Percentiles rank a stretch among this genome's conserved stretches.
Evolutionary conservation across 2,888 invertebrate genomes (phyloP).

Genomic region (Sphecodes monilicornis): DNA sequence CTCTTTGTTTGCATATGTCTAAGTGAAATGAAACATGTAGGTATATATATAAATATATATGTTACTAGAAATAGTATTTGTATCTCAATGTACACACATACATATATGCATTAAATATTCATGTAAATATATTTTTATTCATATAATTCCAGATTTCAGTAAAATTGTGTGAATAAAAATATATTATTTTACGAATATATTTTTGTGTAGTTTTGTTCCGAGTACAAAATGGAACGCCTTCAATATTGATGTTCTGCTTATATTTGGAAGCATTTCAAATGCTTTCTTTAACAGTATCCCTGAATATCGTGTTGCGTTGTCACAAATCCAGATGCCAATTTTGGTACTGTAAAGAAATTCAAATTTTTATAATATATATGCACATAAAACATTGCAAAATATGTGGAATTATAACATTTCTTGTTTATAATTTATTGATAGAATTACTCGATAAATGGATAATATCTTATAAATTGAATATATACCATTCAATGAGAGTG

Average conservation of each 20-base stretch:
- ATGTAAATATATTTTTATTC: conserved; percentile 48
- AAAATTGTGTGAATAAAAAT: conserved; percentile 49
- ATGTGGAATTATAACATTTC: not conserved
- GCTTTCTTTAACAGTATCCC: conserved; percentile 22
- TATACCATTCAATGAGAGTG: conserved; percentile 9
- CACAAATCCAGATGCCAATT: conserved; percentile 64
- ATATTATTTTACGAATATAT: conserved; percentile 28
- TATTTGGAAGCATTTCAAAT: conserved; percentile 21
- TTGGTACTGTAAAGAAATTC: conserved; percentile 62
- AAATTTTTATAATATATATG: conserved; percentile 6
- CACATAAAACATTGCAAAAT: not conserved
- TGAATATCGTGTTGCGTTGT: conserved; percentile 44
- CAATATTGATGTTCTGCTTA: conserved; percentile 27
- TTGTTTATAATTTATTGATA: not conserved
- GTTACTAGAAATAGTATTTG: conserved; percentile 1
- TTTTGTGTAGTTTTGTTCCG: not conserved
- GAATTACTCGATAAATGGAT: conserved; percentile 11
- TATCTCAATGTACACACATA: conserved; percentile 24
- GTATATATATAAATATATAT: conserved; percentile 9
- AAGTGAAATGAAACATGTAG: conserved; percentile 7
- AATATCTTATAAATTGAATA: conserved; percentile 24
- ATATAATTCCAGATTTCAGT: not conserved
- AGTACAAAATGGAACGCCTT: not conserved
- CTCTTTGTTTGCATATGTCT: conserved; percentile 24
- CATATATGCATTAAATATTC: conserved; percentile 12